These are phyloP conservation scores for Rhabdornis inornatus DNA, from an alignment of 2,113 vertebrate genomes.

Conservation along the genomic window DNA sequence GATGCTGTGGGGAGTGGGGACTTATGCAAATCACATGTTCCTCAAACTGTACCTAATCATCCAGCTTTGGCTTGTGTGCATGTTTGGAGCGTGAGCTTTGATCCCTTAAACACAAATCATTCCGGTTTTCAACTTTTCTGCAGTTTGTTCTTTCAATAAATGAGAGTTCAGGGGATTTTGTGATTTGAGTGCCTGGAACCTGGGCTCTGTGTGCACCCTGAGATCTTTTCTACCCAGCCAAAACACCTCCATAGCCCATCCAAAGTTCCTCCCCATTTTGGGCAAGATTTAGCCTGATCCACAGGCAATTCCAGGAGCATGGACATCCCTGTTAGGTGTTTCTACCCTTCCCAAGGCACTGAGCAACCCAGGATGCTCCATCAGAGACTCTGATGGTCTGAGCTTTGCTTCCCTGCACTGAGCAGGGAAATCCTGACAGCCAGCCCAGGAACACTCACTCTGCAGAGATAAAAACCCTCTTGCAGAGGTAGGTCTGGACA, in stretches of 20 bases:
- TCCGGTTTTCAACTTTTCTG: neutral
- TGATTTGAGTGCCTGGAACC: neutral
- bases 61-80: neutral
- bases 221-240: neutral
- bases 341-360: neutral
- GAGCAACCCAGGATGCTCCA: neutral
- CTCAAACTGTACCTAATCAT: neutral
- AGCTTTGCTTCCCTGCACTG: neutral
- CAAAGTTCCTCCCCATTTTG: neutral
- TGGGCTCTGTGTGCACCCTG: rapidly evolving
- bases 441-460: neutral
- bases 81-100: neutral
- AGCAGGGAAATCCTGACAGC: neutral
- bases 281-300: neutral
- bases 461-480: neutral
- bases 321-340: rapidly evolving
- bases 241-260: neutral
- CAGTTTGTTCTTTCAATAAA: neutral
- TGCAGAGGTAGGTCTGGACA: neutral
- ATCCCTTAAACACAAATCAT: neutral
- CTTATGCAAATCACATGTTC: slow-evolving; percentile 31
- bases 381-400: neutral
- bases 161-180: neutral
- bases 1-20: neutral
- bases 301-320: rapidly evolving